Base-by-base conservation (phyloP, 2,888 invertebrate species). In the Stegophylla sp. region DNA sequence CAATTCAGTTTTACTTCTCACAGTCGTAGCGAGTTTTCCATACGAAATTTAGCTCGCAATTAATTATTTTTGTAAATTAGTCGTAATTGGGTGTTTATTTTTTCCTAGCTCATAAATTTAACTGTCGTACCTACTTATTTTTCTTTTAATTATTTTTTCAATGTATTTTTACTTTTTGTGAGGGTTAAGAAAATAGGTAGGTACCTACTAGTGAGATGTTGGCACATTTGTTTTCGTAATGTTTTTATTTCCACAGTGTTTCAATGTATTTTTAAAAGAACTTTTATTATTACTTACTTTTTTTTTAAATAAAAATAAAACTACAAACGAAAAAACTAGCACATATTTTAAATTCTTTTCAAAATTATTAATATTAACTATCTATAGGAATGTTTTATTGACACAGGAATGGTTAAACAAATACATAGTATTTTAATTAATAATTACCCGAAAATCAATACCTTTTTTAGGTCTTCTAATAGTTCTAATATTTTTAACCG, bases 1-100 rank as follows among this genome's bases (percentile, higher is more conserved):
- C 7, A 1, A 20, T 12, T 56, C 1, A 1, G 10, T 12, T 20
- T 34, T 34, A 34, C 7, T 34, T 34, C 34, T 34, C 34, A 5
- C 34, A 5, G 4, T n/a, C 20, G 10, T 56, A 20, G 20, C 20
- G 20, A 56, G 20, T 56, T 3, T 56, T 10, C 1, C 23, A 12
- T 56, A 23, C 23, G 12, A 56, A 56, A 23, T 56, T 56, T 20
- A 56, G 20, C 23, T 1, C 12, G 20, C 20, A 56, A 20, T 56
- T n/a, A 53, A 53, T 53, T 56, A 56, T 56, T 56, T 56, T 56
- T 56, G 23, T 20, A 23, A 56, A 56, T 56, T 56, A 56, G 56
- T 20, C 23, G 2, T 10, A 12, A 56, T 56, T 56, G 10, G 20
- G n/a, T 15, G 20, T 23, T 56, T 56, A 56, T 20, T 56, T 56